Percentiles rank a stretch among this genome's conserved stretches.
Conservation (phyloP, 2,888 invertebrate species). For the Phyllotreta striolata region DNA sequence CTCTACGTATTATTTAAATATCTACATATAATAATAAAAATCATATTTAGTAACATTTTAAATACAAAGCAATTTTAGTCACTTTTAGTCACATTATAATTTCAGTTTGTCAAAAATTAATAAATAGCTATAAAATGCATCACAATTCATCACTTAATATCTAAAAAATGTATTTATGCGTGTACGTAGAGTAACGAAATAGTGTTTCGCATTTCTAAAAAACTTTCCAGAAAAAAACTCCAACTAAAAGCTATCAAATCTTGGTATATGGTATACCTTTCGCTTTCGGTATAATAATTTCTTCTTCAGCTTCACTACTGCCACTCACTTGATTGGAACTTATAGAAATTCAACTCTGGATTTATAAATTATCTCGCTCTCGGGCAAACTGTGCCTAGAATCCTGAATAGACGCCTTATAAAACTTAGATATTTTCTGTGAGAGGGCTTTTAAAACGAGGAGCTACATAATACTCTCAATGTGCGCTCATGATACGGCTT, state of each 20-base stretch:
- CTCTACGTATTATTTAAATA: no score
- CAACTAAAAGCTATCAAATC: not conserved
- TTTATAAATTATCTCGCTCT: conserved; percentile 34
- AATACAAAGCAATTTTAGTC: no score
- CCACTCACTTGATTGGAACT: conserved; percentile 34
- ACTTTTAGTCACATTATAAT: no score
- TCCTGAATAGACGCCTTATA: conserved; percentile 28
- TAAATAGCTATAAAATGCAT: no score
- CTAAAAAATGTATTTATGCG: no score
- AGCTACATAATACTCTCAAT: conserved; percentile 36
- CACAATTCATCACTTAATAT: no score
- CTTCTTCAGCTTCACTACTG: not conserved
- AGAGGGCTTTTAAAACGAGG: conserved; percentile 35
- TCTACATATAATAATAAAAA: no score
- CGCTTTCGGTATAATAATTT: conserved; percentile 18
- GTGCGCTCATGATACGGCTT: conserved; percentile 32
- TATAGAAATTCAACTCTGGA: conserved; percentile 26
- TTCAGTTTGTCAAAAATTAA: no score
- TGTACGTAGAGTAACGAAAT: no score
- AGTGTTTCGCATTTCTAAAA: no score
- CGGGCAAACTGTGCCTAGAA: conserved; percentile 25
- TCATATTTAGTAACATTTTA: no score
- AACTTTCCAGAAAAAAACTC: no score
- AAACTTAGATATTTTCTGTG: conserved; percentile 34
- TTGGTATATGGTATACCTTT: conserved; percentile 5